Conservation (phyloP, 2,113 vertebrate species). For the Zosterops lateralis region DNA sequence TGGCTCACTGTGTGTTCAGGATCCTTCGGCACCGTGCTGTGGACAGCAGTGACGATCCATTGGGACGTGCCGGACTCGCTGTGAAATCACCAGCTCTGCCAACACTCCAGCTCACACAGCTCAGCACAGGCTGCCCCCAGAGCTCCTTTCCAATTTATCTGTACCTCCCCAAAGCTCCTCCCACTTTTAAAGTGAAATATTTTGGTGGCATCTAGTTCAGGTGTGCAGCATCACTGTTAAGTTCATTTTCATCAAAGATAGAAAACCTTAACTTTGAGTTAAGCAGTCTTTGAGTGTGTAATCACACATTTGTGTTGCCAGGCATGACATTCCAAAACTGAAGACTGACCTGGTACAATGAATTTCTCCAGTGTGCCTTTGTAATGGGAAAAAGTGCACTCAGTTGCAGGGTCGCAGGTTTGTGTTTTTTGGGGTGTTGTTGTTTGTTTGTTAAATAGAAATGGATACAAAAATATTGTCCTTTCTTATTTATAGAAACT, state of each 20-base stretch:
- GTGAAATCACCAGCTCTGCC: background rate
- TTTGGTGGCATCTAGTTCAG: background rate
- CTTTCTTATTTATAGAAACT: background rate
- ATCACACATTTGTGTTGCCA: background rate
- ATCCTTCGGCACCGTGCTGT: rapidly evolving
- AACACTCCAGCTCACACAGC: background rate
- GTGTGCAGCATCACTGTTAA: background rate
- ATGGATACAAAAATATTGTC: rapidly evolving
- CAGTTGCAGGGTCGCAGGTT: background rate
- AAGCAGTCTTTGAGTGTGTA: background rate
- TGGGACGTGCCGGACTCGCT: rapidly evolving
- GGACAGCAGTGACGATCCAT: background rate
- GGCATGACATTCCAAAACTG: background rate
- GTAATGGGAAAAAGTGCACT: background rate
- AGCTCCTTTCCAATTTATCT: background rate
- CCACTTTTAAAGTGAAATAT: rapidly evolving
- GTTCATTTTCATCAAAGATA: background rate
- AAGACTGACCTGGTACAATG: background rate
- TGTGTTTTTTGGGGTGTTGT: background rate
- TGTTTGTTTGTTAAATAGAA: background rate
- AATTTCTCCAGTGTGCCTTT: background rate
- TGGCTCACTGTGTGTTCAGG: background rate
- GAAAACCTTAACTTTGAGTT: background rate
- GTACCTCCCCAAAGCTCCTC: background rate
- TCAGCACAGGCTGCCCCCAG: background rate